A percentile compares a stretch with the other conserved stretches of the same genome.
Evolutionary conservation across 2,888 invertebrate species (phyloP).

Genomic region (Morpho deidamia): DNA sequence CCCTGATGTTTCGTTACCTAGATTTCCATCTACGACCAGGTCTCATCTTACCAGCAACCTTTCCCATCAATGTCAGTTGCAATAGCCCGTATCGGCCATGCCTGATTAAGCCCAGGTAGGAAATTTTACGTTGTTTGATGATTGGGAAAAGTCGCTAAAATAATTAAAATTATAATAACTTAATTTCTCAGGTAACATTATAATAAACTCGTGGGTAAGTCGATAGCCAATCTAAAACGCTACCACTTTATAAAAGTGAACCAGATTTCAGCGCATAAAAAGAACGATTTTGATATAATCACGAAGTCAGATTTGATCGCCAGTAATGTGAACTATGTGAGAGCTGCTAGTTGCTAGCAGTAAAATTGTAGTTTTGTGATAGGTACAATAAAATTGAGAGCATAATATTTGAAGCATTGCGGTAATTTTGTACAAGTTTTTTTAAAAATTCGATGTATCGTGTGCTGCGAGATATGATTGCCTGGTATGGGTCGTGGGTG

Average conservation of each 20-base stretch:
- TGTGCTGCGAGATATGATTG: conserved; percentile 13
- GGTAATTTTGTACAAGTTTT: conserved; percentile 64
- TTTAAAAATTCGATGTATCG: conserved; percentile 38
- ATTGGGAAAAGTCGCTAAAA: no score
- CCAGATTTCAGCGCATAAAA: conserved; percentile 27
- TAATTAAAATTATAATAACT: no score
- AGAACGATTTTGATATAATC: conserved; percentile 42
- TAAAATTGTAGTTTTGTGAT: conserved; percentile 74
- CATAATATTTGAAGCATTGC: conserved; percentile 19
- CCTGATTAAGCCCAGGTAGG: no score
- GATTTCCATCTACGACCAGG: no score
- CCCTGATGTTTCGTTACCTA: no score
- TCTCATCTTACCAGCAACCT: no score
- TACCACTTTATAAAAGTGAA: conserved; percentile 46
- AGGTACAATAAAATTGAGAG: conserved; percentile 71
- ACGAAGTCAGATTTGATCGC: conserved; percentile 51
- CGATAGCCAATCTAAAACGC: conserved; percentile 23
- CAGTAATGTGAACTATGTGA: conserved; percentile 51
- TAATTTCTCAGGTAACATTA: no score
- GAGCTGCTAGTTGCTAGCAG: conserved; percentile 73
- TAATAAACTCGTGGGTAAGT: background rate
- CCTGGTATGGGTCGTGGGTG: conserved; percentile 25
- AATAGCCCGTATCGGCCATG: no score
- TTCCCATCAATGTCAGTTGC: no score
- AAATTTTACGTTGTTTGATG: no score